Base-by-base conservation (phyloP, 2,113 vertebrate species). In the Chaetura pelagica region DNA sequence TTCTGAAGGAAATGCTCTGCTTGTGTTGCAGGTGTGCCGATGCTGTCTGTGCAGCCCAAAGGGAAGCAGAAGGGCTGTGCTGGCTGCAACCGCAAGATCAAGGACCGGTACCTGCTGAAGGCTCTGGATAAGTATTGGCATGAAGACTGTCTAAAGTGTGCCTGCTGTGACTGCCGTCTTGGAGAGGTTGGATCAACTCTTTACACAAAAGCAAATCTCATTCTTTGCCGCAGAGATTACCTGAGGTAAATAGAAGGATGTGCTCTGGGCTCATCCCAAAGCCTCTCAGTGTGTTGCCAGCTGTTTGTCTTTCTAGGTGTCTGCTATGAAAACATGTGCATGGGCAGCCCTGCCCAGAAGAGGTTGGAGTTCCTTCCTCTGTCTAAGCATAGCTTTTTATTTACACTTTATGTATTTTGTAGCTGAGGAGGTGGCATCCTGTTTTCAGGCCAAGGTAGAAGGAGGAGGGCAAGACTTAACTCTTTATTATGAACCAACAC, bases 81-180 rank as follows among this genome's bases (percentile, higher is more conserved):
- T 12, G 99, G 99, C 98, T 99, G 99, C 97, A 99, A 99, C 98
- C 99, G 99, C 32, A 99, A 99, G 98, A 99, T 99, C 98, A 99
- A 99, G 98, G 99, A 99, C 99, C 99, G 99, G 94, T 99, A 99
- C 98, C 99, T 99, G 98, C 99, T 99, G 98, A 99, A 99, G 98
- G 99, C 99, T 17, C 98, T 99, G 98, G 99, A 99, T 98, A 99
- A 99, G 97, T 99, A 99, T 97, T 99, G 99, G 99, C 99, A 99
- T 90, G 99, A 99, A 97, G 99, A 99, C 98, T 99, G 99, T 88
- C 99, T 99, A 95, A 99, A 99, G 98, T 99, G 99, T 87, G 99
- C 99, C 98, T 99, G 99, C 98, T 99, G 99, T 11, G 99, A 99
- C 98, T 99, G 99, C 97, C 99, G 99, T 96, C 98, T 99, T 96